These are phyloP conservation scores for Limonius californicus DNA, from an alignment of 1,140 invertebrate species.

Conservation along the genomic window DNA sequence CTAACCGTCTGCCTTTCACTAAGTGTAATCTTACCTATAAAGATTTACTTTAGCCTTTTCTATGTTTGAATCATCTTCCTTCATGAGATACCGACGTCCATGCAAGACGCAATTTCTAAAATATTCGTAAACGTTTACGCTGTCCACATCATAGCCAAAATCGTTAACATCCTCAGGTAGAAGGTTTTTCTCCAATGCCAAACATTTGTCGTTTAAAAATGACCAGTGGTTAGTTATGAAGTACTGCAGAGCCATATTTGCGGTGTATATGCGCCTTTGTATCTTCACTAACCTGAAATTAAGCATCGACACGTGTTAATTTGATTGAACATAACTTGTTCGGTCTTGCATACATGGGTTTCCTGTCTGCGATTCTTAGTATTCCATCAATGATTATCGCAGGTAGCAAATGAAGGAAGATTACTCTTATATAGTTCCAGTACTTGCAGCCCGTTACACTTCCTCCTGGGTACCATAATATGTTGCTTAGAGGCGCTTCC, in stretches of 20 bases:
- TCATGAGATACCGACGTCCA: conserved; percentile 32
- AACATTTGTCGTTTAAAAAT: conserved; percentile 72
- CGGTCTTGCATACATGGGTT: conserved; percentile 65
- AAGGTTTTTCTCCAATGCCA: conserved; percentile 58
- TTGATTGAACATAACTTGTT: conserved; percentile 11
- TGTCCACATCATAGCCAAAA: conserved; percentile 59
- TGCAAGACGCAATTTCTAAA: conserved; percentile 47
- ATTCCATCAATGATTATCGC: conserved; percentile 64
- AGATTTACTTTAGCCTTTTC: conserved; percentile 22
- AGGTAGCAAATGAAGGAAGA: conserved; percentile 66
- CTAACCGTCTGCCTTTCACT: too few species aligned
- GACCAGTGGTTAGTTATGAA: conserved; percentile 81
- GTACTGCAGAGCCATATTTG: conserved; percentile 69
- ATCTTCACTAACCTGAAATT: conserved; percentile 68
- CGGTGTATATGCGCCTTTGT: conserved; percentile 74
- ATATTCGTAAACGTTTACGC: conserved; percentile 45
- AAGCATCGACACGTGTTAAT: conserved; percentile 4
- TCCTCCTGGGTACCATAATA: conserved; percentile 64
- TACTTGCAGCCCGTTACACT: conserved; percentile 49
- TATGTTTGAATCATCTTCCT: conserved; percentile 31
- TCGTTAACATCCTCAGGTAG: conserved; percentile 57
- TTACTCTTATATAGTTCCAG: conserved; percentile 53
- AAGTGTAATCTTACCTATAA: too few species aligned
- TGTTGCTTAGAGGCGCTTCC: conserved; percentile 61
- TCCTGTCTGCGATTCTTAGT: conserved; percentile 58